Percentiles rank a stretch among this genome's conserved stretches.
Evolutionary conservation across 2,888 invertebrate genomes (phyloP).

Genomic region (Chrysolina haemoptera): DNA sequence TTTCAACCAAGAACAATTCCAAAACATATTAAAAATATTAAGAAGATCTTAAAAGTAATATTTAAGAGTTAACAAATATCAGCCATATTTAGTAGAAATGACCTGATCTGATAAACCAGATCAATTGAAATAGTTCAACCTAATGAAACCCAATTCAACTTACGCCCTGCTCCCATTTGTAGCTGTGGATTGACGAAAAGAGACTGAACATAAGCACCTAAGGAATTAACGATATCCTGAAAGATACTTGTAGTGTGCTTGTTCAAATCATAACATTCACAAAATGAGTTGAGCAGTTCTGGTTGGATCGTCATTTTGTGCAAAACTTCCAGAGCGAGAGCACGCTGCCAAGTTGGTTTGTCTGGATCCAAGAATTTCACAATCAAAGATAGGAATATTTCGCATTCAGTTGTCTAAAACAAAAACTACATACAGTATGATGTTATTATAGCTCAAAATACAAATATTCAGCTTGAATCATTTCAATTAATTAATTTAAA

Average conservation of each 20-base stretch:
- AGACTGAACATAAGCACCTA: slow-evolving; percentile 95
- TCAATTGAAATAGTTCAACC: no score
- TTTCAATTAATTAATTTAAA: no score
- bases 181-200: slow-evolving; percentile 84
- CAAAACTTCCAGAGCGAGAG: slow-evolving; percentile 94
- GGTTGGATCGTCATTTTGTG: slow-evolving; percentile 95
- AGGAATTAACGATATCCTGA: slow-evolving; percentile 94
- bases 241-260: slow-evolving; percentile 94
- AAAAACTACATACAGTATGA: not conserved
- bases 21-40: no score
- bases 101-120: no score
- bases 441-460: no score
- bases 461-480: no score
- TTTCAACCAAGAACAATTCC: no score
- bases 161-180: slow-evolving; percentile 70
- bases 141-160: slow-evolving; percentile 40
- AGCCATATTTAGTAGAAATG: no score
- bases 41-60: no score
- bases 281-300: slow-evolving; percentile 89
- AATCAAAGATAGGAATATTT: slow-evolving; percentile 96
- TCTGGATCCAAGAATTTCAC: slow-evolving; percentile 98
- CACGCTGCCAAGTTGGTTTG: slow-evolving; percentile 96
- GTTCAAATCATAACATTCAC: slow-evolving; percentile 95
- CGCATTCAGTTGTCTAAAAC: slow-evolving; percentile 93
- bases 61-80: no score